phyloP scores from a whole-genome alignment of 2,888 invertebrate species.

The Lysandra bellargus region DNA sequence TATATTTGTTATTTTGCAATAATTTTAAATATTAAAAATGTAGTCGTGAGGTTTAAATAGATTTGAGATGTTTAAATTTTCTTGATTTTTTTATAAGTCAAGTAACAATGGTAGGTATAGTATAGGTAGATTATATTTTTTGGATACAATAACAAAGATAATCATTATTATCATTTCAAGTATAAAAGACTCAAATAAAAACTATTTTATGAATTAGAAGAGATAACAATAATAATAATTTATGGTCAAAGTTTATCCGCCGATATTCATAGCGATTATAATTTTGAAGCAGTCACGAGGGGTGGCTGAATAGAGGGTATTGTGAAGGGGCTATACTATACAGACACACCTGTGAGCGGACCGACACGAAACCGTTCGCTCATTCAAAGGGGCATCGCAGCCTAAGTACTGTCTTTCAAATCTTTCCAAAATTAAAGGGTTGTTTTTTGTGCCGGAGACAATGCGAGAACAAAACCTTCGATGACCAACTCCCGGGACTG shows the following conservation, averaged over 20 bases:
- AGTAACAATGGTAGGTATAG: no score
- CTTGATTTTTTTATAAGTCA: not conserved
- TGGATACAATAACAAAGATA: not conserved
- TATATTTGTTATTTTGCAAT: not conserved
- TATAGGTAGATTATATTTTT: not conserved
- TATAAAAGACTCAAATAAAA: not conserved
- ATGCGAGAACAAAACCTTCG: conserved; percentile 66
- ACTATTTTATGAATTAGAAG: not conserved
- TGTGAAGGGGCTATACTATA: conserved; percentile 33
- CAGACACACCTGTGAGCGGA: conserved; percentile 45
- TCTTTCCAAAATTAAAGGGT: conserved; percentile 62
- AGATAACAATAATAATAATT: conserved; percentile 20
- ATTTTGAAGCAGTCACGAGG: conserved; percentile 33
- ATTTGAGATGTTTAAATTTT: not conserved
- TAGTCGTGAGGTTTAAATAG: no score
- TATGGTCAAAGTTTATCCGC: conserved; percentile 32
- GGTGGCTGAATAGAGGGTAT: conserved; percentile 30
- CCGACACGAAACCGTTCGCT: conserved; percentile 57
- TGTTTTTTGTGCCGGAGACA: conserved; percentile 60
- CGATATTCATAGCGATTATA: conserved; percentile 32
- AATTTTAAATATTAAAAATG: not conserved
- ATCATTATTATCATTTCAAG: not conserved
- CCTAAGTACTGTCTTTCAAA: conserved; percentile 62
- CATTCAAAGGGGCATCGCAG: conserved; percentile 64
- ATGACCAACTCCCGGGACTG: conserved; percentile 74